These are phyloP conservation scores for Halichoerus grypus DNA, from an alignment of 2,113 vertebrate species.

Conservation along the genomic window DNA sequence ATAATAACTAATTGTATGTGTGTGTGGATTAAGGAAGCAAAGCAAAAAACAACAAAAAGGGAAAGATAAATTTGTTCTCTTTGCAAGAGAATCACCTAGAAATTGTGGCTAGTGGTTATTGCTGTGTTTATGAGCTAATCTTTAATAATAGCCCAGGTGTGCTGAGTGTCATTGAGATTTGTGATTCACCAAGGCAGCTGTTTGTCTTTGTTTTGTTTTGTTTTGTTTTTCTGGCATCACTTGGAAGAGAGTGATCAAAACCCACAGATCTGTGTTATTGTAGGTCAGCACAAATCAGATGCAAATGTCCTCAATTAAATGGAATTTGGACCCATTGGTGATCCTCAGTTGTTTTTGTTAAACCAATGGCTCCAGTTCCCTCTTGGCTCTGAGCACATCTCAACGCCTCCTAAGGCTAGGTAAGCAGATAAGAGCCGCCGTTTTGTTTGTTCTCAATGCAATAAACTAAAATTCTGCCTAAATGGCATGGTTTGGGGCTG, in stretches of 20 bases:
- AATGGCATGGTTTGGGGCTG: background rate
- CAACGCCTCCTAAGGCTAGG: background rate
- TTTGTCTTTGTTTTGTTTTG: background rate
- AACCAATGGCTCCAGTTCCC: background rate
- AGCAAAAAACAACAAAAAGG: slow-evolving; percentile 21
- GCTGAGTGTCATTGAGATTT: slow-evolving; percentile 20
- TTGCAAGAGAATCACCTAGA: slow-evolving; percentile 34
- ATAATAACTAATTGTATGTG: background rate
- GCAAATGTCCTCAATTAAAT: background rate
- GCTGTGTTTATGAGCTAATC: background rate
- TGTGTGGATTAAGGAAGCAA: slow-evolving; percentile 23
- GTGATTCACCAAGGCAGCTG: background rate
- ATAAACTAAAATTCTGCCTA: background rate
- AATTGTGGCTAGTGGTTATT: background rate
- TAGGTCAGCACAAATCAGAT: background rate
- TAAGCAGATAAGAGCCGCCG: background rate
- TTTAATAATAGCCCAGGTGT: slow-evolving; percentile 26
- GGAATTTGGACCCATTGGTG: background rate
- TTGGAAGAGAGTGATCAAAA: background rate
- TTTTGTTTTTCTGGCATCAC: background rate
- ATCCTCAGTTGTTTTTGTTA: slow-evolving; percentile 43
- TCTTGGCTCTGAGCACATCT: background rate
- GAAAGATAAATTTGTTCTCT: background rate
- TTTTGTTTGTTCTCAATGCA: background rate
- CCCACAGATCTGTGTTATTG: background rate